Evolutionary conservation across 2,113 vertebrate genomes (phyloP).

Genomic region (Oenanthe oenanthe): DNA sequence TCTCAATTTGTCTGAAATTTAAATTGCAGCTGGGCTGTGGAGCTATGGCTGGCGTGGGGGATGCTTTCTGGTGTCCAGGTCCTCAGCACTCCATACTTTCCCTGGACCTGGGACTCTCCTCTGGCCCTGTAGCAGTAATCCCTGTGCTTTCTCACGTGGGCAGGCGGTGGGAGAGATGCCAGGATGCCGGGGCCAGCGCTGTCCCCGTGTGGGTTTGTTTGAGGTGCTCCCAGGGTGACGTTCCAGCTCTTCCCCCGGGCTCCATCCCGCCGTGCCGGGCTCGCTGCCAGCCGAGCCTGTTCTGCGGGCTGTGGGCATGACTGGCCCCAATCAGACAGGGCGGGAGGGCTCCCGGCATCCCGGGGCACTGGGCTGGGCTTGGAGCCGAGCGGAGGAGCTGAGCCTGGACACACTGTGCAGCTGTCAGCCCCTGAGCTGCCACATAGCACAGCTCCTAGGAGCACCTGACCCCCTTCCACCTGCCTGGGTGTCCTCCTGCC

Average conservation of each 20-base stretch:
- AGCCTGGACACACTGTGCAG: fast-evolving
- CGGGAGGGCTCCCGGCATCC: not conserved
- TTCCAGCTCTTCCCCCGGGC: not conserved
- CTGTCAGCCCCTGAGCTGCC: not conserved
- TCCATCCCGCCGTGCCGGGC: not conserved
- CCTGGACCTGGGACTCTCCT: not conserved
- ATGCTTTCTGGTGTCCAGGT: not conserved
- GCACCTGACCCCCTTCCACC: not conserved
- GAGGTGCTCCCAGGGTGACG: not conserved
- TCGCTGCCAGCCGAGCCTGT: not conserved
- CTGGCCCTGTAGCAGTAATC: not conserved
- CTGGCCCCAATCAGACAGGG: not conserved
- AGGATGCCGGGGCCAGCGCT: not conserved
- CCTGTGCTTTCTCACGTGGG: not conserved
- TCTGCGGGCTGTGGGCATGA: not conserved
- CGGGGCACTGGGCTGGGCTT: not conserved
- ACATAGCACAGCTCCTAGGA: not conserved
- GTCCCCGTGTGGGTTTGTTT: not conserved
- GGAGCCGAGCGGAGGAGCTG: not conserved
- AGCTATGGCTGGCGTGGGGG: not conserved
- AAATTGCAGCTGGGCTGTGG: not conserved
- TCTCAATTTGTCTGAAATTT: not conserved
- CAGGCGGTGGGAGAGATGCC: not conserved
- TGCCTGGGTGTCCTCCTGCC: not conserved
- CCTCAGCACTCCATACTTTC: not conserved